Conservation (phyloP, 2,888 invertebrate species). For the Aproaerema taeniolella region DNA sequence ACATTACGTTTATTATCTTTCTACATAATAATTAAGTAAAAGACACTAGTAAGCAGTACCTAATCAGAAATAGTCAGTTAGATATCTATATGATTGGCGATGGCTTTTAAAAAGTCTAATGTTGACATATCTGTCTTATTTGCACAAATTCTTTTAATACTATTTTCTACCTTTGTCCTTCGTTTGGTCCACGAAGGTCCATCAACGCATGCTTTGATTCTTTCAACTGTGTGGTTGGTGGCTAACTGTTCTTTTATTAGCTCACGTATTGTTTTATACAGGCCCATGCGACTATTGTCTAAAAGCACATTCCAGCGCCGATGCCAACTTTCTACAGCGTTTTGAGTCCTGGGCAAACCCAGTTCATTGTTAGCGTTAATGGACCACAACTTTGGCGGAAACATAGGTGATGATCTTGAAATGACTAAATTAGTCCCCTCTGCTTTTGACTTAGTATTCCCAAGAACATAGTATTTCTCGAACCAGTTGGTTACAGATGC, state of each 20-base stretch:
- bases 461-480: constrained; percentile 1
- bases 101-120: background rate
- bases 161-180: background rate
- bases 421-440: background rate
- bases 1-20: too few relatives aligned
- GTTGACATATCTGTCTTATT: background rate
- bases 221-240: background rate
- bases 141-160: background rate
- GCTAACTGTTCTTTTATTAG: background rate
- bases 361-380: background rate
- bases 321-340: background rate
- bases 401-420: background rate
- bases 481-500: background rate
- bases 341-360: background rate
- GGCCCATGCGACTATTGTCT: background rate
- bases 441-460: background rate
- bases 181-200: background rate
- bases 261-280: background rate
- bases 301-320: background rate
- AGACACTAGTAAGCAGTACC: too few relatives aligned
- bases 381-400: constrained; percentile 2
- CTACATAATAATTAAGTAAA: too few relatives aligned
- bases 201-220: background rate
- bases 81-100: background rate
- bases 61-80: too few relatives aligned